Evolutionary conservation across 1,140 invertebrate genomes (phyloP), one percentile per base, ranked within the genome.

Genomic region (Drosophila ogumai): DNA sequence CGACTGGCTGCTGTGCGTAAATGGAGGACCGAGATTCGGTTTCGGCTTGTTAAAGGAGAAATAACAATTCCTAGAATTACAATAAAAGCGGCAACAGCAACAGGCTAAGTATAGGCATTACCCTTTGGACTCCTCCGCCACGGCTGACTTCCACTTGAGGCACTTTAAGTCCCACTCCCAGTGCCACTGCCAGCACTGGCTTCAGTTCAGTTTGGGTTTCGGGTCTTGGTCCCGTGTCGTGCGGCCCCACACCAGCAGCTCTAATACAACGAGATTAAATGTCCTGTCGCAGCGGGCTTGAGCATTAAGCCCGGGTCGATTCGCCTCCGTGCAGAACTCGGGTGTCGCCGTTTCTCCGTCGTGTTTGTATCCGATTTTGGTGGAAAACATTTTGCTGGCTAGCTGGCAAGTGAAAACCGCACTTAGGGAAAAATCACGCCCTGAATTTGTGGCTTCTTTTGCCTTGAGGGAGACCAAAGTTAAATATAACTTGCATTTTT

Each of bases 221-320:
- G 59, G 47, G 38, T 46, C 50, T 58, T 57, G 43, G 54, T 43
- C 54, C 58, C 34, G 63, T 74, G 46, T 44, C 25, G 40, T 22
- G 34, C 54, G 7, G 38, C 46, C 47, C 47, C 28, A n/a, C 28
- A 32, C 28, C 64, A 78, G 72, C 73, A 41, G 61, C 61, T 61
- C 71, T 85, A 90, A 85, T 90, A 90, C 85, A 85, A 75, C 69
- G 66, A 90, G 85, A 90, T 90, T 90, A 90, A 90, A 90, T 90
- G 86, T 90, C 85, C 85, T 90, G 85, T 90, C 85, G 81, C 81
- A 90, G 78, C 74, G 77, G 81, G 78, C 85, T 90, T 90, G 74
- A 43, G 79, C 86, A 79, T 63, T 90, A 90, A 90, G 81, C 81
- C 38, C 64, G 52, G 66, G 65, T 84, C 85, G 69, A 71, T 72